These are phyloP conservation scores for Pitta sordida DNA, from an alignment of 2,113 vertebrate genomes.

Conservation along the genomic window DNA sequence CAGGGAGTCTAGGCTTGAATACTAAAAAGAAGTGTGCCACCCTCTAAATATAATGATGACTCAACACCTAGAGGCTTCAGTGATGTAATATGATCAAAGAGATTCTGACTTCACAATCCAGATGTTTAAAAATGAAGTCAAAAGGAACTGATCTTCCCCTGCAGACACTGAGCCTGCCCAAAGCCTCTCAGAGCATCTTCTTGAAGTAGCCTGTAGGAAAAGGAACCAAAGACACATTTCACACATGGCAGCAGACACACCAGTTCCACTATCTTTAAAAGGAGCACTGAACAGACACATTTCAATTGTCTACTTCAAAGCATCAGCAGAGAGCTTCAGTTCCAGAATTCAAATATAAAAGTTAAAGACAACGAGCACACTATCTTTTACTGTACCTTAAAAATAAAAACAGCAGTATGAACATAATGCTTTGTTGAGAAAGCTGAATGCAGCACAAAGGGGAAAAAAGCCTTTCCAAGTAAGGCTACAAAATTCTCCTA, in stretches of 20 bases:
- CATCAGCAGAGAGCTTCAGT: background rate
- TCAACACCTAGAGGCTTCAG: constrained; percentile 71
- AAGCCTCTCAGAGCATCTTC: background rate
- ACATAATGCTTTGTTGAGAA: background rate
- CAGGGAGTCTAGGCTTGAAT: constrained; percentile 52
- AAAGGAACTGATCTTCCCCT: constrained; percentile 37
- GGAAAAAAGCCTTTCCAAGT: background rate
- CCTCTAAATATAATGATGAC: constrained; percentile 76
- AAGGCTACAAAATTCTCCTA: background rate
- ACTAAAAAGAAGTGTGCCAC: constrained; percentile 68
- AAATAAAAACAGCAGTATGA: background rate
- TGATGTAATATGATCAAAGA: constrained; percentile 69
- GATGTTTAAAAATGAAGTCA: constrained; percentile 30
- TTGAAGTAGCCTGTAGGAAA: background rate
- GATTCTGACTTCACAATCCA: constrained; percentile 51
- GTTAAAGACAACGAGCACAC: background rate
- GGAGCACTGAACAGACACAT: background rate
- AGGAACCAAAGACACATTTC: background rate
- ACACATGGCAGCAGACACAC: background rate
- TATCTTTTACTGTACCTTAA: background rate
- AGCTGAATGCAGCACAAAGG: background rate
- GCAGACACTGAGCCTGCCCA: constrained; percentile 2
- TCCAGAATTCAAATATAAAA: constrained; percentile 8
- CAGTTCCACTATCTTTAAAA: background rate
- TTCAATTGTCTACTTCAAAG: background rate